Conservation (phyloP, 1,140 invertebrate genomes). For the Asobara japonica region DNA sequence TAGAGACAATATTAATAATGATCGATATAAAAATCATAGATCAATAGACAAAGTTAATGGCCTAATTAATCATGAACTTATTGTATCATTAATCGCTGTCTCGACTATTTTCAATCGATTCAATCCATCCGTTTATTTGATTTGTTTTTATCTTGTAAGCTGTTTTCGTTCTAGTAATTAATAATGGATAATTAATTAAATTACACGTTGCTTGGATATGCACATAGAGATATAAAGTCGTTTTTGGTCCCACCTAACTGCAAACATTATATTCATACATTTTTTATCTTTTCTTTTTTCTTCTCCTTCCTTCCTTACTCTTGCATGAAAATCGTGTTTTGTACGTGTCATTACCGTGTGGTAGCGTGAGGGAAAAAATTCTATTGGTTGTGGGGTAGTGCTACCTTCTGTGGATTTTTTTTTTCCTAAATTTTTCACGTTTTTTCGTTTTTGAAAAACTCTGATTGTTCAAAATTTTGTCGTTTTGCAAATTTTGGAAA, state of each 20-base stretch:
- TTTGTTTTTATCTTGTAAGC: slow-evolving; percentile 31
- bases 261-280: slow-evolving; percentile 67
- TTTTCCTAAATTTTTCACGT: no score
- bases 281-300: slow-evolving; percentile 40
- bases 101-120: slow-evolving; percentile 46
- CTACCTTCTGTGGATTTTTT: no score
- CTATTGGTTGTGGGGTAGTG: slow-evolving; percentile 4
- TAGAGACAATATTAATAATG: slow-evolving; percentile 62
- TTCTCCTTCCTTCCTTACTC: no score
- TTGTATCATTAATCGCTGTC: slow-evolving; percentile 56
- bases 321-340: slow-evolving; percentile 45
- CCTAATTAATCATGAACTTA: slow-evolving; percentile 56
- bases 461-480: no score
- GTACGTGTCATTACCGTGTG: slow-evolving; percentile 37
- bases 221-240: slow-evolving; percentile 67
- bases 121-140: slow-evolving; percentile 51
- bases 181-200: slow-evolving; percentile 62
- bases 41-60: slow-evolving; percentile 66
- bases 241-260: slow-evolving; percentile 69
- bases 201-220: slow-evolving; percentile 66
- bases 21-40: slow-evolving; percentile 63
- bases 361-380: slow-evolving; percentile 29
- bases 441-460: no score
- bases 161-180: slow-evolving; percentile 53
- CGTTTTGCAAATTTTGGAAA: no score